Evolutionary conservation across 2,113 vertebrate genomes (phyloP), one percentile per base, ranked within the genome.

Genomic region (Emydura subglobosa): DNA sequence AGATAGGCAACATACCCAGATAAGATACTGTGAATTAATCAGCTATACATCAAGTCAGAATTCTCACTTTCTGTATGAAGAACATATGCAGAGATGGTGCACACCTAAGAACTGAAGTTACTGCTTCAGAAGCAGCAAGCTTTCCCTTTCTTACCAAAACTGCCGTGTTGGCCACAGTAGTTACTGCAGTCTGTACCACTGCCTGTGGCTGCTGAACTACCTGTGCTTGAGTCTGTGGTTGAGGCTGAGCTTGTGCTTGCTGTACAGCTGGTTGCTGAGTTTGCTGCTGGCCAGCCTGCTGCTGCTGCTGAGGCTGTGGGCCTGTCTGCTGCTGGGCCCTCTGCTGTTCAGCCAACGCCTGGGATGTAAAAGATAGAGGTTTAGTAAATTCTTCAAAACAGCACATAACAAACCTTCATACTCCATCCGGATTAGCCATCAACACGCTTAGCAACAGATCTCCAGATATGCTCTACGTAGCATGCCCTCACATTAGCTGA

Each of bases 271-370:
- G 91, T n/a, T 96, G 97, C 94, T 93, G 98, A 12, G 94, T 90
- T 93, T 10, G 98, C 88, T 89, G 98, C 90, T 74, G 98, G 92
- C 97, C 97, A 84, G 81, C 98, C 93, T 98, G 96, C 92, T 95
- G 98, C 2, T 81, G 98, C 79, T 98, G 98, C 42, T 98, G 96
- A 29, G 97, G 89, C 42, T 98, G 98, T 5, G 98, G 99, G 49
- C 99, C 98, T 4, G 98, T 98, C 91, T 99, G 97, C 89, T 99
- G 99, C 96, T 98, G 99, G 9, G 98, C 98, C 92, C 99, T 98
- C 96, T 99, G 99, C 94, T 99, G 99, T 95, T 99, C 99, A 7
- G 99, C 99, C 95, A 99, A 97, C 81, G 99, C 99, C 99, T 99
- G 91, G 34, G 84, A 85, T 29, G 8, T 78, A 95, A 11, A 86